These are phyloP conservation scores for Dasypus novemcinctus DNA, from an alignment of 2,113 vertebrate species.

Conservation along the genomic window DNA sequence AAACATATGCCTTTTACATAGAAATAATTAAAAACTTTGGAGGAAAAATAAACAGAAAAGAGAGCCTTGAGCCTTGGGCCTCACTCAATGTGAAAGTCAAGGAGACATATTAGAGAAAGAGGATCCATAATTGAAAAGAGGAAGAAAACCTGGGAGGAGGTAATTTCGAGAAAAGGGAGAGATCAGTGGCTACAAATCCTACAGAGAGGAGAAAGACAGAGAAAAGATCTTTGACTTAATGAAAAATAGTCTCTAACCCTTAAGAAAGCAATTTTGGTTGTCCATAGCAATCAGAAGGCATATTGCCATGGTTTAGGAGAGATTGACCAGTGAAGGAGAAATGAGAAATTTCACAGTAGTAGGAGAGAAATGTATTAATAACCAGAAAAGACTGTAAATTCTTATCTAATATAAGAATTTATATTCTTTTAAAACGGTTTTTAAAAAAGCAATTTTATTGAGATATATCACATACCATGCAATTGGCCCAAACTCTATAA, in stretches of 20 bases:
- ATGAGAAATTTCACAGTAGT: neutral
- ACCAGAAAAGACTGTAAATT: neutral
- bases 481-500: no score
- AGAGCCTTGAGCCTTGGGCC: neutral
- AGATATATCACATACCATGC: no score
- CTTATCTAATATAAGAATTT: neutral
- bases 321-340: neutral
- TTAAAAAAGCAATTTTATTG: no score
- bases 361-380: neutral
- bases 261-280: neutral
- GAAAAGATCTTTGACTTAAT: neutral
- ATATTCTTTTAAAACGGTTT: no score
- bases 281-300: neutral
- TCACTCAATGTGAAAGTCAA: slow-evolving; percentile 14
- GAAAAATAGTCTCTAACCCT: neutral
- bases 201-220: neutral
- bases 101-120: neutral
- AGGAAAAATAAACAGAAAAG: neutral
- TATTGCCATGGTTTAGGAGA: neutral
- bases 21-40: slow-evolving; percentile 28
- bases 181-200: neutral
- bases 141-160: neutral
- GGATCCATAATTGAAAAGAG: neutral
- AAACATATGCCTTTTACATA: slow-evolving; percentile 20
- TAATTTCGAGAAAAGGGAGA: slow-evolving; percentile 5